phyloP scores from a whole-genome alignment of 1,140 invertebrate genomes.

The Dendrolimus punctatus region DNA sequence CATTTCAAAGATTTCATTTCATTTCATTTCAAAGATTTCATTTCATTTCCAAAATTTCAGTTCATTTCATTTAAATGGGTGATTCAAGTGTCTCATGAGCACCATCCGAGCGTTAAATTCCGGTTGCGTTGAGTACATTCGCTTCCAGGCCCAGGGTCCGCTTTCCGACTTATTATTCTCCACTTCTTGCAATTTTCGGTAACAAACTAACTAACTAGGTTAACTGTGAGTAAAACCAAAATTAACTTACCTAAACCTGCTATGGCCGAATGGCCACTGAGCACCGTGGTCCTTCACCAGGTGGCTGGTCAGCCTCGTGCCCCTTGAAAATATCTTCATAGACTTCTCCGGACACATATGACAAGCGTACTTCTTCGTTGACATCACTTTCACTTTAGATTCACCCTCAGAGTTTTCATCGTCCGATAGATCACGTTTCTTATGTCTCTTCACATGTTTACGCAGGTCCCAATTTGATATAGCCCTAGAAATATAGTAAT shows the following conservation, averaged over 20 bases:
- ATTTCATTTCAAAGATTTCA: too few relatives aligned
- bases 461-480: conserved; percentile 83
- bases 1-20: too few relatives aligned
- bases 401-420: conserved; percentile 34
- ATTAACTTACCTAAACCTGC: conserved; percentile 79
- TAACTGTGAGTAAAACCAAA: too few relatives aligned
- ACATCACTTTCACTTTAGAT: conserved; percentile 44
- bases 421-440: conserved; percentile 13
- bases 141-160: too few relatives aligned
- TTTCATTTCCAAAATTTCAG: too few relatives aligned
- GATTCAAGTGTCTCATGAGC: too few relatives aligned
- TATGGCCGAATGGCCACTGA: conserved; percentile 86
- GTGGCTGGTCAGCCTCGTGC: conserved; percentile 82
- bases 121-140: too few relatives aligned
- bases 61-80: too few relatives aligned
- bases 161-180: too few relatives aligned
- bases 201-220: too few relatives aligned
- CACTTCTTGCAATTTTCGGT: too few relatives aligned
- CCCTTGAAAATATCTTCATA: conserved; percentile 78
- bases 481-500: conserved; percentile 64
- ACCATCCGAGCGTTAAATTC: too few relatives aligned
- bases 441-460: conserved; percentile 75
- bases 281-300: conserved; percentile 85
- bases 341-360: conserved; percentile 79
- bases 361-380: conserved; percentile 74